Evolutionary conservation across 2,113 vertebrate species (phyloP), one percentile per base, ranked within the genome.

Genomic region (Globicephala melas): DNA sequence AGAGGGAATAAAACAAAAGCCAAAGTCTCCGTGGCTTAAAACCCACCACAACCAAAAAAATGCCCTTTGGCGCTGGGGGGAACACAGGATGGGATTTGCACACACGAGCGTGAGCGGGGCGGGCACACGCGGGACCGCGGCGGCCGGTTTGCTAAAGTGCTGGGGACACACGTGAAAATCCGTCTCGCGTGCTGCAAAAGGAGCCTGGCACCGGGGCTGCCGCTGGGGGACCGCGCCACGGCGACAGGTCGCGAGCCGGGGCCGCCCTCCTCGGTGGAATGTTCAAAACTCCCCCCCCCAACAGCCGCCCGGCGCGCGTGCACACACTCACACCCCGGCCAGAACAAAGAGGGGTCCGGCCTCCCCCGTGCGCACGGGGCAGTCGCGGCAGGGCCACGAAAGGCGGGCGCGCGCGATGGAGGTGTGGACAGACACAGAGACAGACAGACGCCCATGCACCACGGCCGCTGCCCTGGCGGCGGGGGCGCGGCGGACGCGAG

Each of bases 291-390:
- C 89, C 87, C 88, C 6, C 41, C 41, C 81, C 81, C 89, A 8
- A 73, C 86, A 50, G 53, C 33, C 11, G 50, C 25, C 84, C 11
- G 50, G 36, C 50, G 87, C 70, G 93, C 80, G 83, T 62, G 94
- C 97, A 93, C 97, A 91, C 87, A 50, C 83, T 25, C 88, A 60
- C 36, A 62, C 87, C 82, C 92, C 60, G 38, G 89, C 58, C 62
- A 62, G 95, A 97, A 98, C 95, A 98, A 97, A 97, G 96, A 70
- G 97, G 95, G 85, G 58, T 84, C 86, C 94, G 31, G 81, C 62
- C 44, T 62, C 47, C 63, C 60, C 79, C 21, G 17, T 13, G 76
- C 13, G 47, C 76, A 23, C 74, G 3, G 91, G 44, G 38, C 95
- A 92, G 71, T 94, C 18, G 17, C 55, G 41, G 44, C 63, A 71